A percentile compares a stretch with the other conserved stretches of the same genome.
These are phyloP conservation scores for Addax nasomaculatus DNA, from an alignment of 2,113 vertebrate genomes.

Conservation along the genomic window DNA sequence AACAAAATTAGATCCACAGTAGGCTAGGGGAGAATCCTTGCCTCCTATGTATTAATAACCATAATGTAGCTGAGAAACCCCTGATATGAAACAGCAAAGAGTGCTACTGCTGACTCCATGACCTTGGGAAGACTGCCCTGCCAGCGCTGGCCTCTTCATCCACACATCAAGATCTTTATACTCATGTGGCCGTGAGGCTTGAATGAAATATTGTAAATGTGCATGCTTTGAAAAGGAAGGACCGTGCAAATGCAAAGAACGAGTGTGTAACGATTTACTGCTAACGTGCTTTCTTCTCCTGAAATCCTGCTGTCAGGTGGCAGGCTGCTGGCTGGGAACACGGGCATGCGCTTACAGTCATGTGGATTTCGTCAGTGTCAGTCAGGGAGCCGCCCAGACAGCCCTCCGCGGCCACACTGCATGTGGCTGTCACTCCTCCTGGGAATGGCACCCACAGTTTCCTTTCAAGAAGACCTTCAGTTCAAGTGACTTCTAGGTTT, in stretches of 20 bases:
- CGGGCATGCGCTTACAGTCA: not conserved
- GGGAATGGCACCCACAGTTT: not conserved
- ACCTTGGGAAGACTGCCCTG: not conserved
- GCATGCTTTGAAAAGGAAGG: not conserved
- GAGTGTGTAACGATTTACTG: not conserved
- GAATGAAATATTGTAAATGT: not conserved
- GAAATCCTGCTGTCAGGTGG: not conserved
- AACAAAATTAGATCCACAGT: not conserved
- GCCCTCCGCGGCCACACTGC: not conserved
- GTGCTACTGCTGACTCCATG: accelerated
- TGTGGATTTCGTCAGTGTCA: not conserved
- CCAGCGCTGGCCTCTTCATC: not conserved
- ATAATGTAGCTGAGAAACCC: not conserved
- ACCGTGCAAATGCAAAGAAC: not conserved
- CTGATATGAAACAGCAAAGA: not conserved
- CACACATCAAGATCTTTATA: accelerated
- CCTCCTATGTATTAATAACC: not conserved
- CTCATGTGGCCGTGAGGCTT: not conserved
- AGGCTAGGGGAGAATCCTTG: not conserved
- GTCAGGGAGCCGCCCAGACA: not conserved
- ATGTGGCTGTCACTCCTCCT: not conserved
- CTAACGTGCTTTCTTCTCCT: not conserved
- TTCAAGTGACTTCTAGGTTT: not conserved
- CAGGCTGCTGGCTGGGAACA: not conserved
- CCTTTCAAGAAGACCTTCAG: not conserved